phyloP scores from a whole-genome alignment of 2,113 vertebrate genomes.

The Collichthys lucidus region DNA sequence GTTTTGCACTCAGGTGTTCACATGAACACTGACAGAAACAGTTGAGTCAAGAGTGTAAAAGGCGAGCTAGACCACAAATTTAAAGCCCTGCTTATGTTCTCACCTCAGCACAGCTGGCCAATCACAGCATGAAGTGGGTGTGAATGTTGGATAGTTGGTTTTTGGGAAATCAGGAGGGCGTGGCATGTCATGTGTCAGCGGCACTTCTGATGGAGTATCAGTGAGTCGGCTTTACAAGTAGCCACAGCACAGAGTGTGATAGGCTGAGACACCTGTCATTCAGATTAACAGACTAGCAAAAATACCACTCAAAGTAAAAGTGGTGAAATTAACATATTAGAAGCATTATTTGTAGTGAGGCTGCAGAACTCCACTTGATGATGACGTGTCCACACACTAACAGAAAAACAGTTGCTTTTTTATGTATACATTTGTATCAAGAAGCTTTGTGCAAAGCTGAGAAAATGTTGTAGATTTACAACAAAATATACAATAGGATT shows the following conservation, averaged over 20 bases:
- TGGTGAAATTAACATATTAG: too few species aligned
- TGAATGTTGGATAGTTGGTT: background rate
- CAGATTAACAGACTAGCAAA: too few species aligned
- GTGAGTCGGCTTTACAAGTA: background rate
- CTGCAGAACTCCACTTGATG: background rate
- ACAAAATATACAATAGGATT: background rate
- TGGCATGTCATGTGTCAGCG: too few species aligned
- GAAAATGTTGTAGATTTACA: too few species aligned
- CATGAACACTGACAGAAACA: background rate
- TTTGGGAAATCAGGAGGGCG: background rate
- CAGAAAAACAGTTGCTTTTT: too few species aligned
- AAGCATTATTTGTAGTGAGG: background rate
- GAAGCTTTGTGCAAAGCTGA: too few species aligned
- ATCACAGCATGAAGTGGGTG: background rate
- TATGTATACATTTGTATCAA: too few species aligned
- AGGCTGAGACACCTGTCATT: too few species aligned
- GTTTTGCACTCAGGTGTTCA: background rate
- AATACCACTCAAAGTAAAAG: background rate
- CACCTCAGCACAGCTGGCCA: background rate
- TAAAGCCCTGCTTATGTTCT: background rate
- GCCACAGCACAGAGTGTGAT: background rate
- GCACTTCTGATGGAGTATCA: background rate
- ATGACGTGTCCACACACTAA: background rate
- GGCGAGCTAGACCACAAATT: background rate
- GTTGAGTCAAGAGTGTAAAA: background rate